These are phyloP conservation scores for Portevinia maculata DNA, from an alignment of 2,888 invertebrate genomes.

Conservation along the genomic window DNA sequence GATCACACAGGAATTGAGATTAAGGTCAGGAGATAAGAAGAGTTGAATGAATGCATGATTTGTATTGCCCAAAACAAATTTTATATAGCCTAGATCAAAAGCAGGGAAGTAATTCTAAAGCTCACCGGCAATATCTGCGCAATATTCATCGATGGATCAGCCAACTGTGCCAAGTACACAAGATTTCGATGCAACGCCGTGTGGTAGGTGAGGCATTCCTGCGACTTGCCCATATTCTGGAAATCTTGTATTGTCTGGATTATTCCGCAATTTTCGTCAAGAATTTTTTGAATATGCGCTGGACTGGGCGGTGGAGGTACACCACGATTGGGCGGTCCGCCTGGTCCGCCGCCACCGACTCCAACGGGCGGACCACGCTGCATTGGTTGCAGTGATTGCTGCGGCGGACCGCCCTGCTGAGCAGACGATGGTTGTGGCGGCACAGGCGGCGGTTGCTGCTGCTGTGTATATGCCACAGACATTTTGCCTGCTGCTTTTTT, in stretches of 20 bases:
- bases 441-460: constrained; percentile 81
- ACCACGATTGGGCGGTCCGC: constrained; percentile 83
- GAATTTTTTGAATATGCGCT: constrained; percentile 95
- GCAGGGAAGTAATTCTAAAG: constrained; percentile 55
- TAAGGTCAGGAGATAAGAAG: not conserved
- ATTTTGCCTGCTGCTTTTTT: constrained; percentile 83
- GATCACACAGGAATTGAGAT: not conserved
- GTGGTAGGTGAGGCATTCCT: constrained; percentile 97
- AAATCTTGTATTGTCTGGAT: constrained; percentile 98
- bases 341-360: constrained; percentile 76
- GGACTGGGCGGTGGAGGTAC: constrained; percentile 89
- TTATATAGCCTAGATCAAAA: not conserved
- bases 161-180: constrained; percentile 96
- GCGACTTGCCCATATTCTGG: constrained; percentile 96
- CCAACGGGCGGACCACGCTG: constrained; percentile 78
- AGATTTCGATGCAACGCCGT: constrained; percentile 97
- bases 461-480: constrained; percentile 83
- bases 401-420: constrained; percentile 77
- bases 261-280: constrained; percentile 98
- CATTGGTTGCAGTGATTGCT: constrained; percentile 76
- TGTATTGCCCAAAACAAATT: not conserved
- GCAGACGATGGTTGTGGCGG: constrained; percentile 74
- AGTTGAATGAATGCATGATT: not conserved
- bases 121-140: constrained; percentile 94
- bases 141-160: constrained; percentile 97